These are phyloP conservation scores for Actinemys pallida DNA, from an alignment of 2,113 vertebrate genomes.

Conservation along the genomic window DNA sequence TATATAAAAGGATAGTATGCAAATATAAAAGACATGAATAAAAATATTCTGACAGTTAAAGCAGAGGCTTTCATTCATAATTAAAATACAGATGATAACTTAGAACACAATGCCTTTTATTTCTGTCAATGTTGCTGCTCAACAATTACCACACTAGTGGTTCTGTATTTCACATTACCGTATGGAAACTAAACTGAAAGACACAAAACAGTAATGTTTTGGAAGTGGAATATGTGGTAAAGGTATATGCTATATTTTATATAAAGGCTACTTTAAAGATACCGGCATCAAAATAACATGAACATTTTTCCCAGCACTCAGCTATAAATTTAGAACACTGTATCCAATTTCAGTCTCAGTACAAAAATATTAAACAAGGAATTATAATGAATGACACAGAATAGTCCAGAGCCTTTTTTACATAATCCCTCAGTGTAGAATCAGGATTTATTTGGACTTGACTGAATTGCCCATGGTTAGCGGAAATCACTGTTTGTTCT, in stretches of 20 bases:
- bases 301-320: constrained; percentile 14
- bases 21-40: constrained; percentile 64
- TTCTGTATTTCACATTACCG: constrained; percentile 57
- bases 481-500: constrained; percentile 63
- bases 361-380: constrained; percentile 34
- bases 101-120: constrained; percentile 60
- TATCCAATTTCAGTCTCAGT: constrained; percentile 20
- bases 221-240: not conserved
- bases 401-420: constrained; percentile 30
- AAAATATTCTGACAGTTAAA: constrained; percentile 74
- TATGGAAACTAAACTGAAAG: constrained; percentile 54
- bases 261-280: constrained; percentile 16
- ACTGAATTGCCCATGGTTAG: constrained; percentile 49
- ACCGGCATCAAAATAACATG: constrained; percentile 24
- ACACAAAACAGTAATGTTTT: constrained; percentile 1
- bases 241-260: constrained; percentile 36
- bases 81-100: constrained; percentile 74
- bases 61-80: constrained; percentile 69
- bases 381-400: not conserved
- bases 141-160: constrained; percentile 33
- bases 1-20: constrained; percentile 21
- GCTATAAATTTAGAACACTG: constrained; percentile 5
- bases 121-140: constrained; percentile 56
- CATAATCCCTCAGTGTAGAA: constrained; percentile 22
- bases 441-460: constrained; percentile 70